These are phyloP conservation scores for Petrophora chlorosata DNA, from an alignment of 2,888 invertebrate genomes.

Conservation along the genomic window DNA sequence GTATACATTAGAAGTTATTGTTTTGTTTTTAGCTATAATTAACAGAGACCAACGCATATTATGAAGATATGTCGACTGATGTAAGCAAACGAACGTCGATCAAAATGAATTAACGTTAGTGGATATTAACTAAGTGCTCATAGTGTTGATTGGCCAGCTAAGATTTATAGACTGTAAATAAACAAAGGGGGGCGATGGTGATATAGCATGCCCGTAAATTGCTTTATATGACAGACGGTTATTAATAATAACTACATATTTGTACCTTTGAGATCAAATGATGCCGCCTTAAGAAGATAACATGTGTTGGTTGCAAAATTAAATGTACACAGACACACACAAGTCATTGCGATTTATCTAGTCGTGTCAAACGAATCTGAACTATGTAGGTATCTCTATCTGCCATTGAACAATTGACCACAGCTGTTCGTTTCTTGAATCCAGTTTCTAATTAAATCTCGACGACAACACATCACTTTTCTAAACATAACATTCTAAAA, in stretches of 20 bases:
- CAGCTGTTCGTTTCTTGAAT: constrained; percentile 11
- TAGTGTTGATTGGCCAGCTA: constrained; percentile 36
- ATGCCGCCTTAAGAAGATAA: constrained; percentile 43
- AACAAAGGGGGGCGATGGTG: constrained; percentile 60
- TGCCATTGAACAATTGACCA: constrained; percentile 12
- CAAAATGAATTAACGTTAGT: constrained; percentile 42
- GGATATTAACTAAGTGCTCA: constrained; percentile 49
- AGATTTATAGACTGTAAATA: constrained; percentile 62
- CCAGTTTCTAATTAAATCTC: background rate
- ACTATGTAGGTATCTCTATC: too few species aligned
- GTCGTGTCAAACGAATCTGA: constrained; percentile 12
- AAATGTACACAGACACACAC: constrained; percentile 12
- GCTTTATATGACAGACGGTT: constrained; percentile 61
- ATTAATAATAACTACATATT: constrained; percentile 51
- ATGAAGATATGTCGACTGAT: background rate
- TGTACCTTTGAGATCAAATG: constrained; percentile 55
- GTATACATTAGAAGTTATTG: background rate
- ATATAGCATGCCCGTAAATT: constrained; percentile 62
- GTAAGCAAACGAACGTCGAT: background rate
- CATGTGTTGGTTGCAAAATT: constrained; percentile 31
- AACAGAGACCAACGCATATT: background rate
- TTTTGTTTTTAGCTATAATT: background rate
- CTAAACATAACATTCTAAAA: too few species aligned
- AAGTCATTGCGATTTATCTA: constrained; percentile 18
- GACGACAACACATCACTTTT: constrained; percentile 2